Evolutionary conservation across 1,140 invertebrate genomes (phyloP), one percentile per base, ranked within the genome.

Genomic region (Macrocentrus cingulum): DNA sequence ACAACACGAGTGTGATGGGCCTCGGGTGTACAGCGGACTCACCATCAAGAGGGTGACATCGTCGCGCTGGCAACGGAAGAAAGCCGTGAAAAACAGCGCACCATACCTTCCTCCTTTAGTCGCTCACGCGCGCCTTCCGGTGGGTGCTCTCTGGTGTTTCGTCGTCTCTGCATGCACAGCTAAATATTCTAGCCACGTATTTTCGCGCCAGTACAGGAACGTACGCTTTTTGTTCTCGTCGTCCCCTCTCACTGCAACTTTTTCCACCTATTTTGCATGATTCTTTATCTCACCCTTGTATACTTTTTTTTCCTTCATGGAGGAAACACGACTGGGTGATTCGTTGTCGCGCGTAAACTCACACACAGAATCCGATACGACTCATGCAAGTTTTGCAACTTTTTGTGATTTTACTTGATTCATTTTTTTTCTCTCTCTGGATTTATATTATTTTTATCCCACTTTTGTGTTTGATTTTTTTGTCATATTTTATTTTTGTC

Each of bases 1-100:
- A 64, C 54, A 59, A 59, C 39, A 55, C 36, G 55, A 51, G 49
- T 51, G n/a, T n/a, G n/a, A n/a, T n/a, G 16, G 34, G 49, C 32
- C 32, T 37, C 18, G 13, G 15, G 37, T 16, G 20, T 5, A 48
- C 11, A 48, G 13, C 16, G 19, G 22, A 48, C 22, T n/a, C 16
- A 20, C 3, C 19, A 46, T 13, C 19, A 2, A 22, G 9, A 46
- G 20, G n/a, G 18, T 23, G 25, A 19, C 2, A 15, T 22, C 8
- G 49, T 20, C 34, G 34, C 18, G 18, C 32, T 37, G 49, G 49
- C 49, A 37, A 51, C 25, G 18, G 32, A 18, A 25, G 49, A 25
- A 37, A 36, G 34, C 5, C 11, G 32, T 29, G 34, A 15, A 36
- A 16, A 18, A 36, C 13, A 51, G 15, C 18, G 19, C 15, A 49